Evolutionary conservation across 2,888 invertebrate species (phyloP).

Genomic region (Leucophora obtusa): DNA sequence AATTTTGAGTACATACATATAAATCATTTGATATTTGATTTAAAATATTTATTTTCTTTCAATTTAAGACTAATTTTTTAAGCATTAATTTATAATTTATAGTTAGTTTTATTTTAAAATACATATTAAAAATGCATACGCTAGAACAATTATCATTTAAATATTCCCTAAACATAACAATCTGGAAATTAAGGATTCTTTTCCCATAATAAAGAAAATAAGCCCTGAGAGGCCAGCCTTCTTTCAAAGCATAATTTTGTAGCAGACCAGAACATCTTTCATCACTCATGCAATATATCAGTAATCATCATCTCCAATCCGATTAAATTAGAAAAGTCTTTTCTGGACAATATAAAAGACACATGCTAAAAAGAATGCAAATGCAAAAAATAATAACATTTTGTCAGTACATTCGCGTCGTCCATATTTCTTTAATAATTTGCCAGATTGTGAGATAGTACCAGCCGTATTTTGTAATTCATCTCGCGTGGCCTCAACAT

Average conservation of each 20-base stretch:
- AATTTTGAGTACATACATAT: too few species aligned
- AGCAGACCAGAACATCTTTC: background rate
- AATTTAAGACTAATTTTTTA: constrained; percentile 41
- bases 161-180: constrained; percentile 56
- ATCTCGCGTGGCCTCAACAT: constrained; percentile 86
- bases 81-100: constrained; percentile 37
- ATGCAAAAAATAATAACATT: constrained; percentile 91
- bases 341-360: constrained; percentile 96
- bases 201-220: constrained; percentile 19
- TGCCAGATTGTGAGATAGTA: constrained; percentile 92
- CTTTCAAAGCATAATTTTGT: background rate
- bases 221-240: constrained; percentile 47
- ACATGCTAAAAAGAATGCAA: constrained; percentile 92
- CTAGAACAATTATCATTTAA: constrained; percentile 33
- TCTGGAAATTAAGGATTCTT: constrained; percentile 41
- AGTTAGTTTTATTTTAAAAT: constrained; percentile 3
- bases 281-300: background rate
- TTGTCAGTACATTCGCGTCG: constrained; percentile 97
- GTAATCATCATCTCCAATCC: background rate
- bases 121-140: constrained; percentile 50
- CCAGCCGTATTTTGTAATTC: constrained; percentile 92
- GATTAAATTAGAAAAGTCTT: constrained; percentile 84
- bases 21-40: background rate
- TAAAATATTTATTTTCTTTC: constrained; percentile 46
- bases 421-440: constrained; percentile 95